These are phyloP conservation scores for Apistogramma diplotaenia DNA, from an alignment of 2,113 vertebrate genomes.

Conservation along the genomic window DNA sequence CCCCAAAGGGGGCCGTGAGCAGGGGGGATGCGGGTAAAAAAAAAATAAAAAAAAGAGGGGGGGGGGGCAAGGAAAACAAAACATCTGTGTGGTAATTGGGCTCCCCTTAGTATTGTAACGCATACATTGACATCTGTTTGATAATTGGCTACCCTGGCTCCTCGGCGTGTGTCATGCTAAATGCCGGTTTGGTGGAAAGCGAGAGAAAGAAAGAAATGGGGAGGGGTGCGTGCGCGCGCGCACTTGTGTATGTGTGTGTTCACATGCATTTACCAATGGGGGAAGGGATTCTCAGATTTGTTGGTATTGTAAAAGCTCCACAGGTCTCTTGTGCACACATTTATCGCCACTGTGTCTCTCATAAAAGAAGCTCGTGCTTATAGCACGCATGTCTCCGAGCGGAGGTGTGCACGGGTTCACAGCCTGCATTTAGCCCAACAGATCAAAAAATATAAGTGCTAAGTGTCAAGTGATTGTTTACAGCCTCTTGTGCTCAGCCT, in stretches of 20 bases:
- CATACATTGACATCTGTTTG: constrained; percentile 82
- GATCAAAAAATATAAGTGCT: constrained; percentile 59
- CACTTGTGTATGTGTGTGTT: neutral
- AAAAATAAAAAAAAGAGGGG: neutral
- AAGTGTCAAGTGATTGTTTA: constrained; percentile 71
- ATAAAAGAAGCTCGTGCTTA: constrained; percentile 25
- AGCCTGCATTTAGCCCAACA: constrained; percentile 51
- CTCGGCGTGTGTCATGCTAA: constrained; percentile 73
- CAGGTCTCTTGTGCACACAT: constrained; percentile 56
- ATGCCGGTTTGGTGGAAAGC: constrained; percentile 66
- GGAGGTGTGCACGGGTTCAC: constrained; percentile 46
- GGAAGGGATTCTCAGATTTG: constrained; percentile 45
- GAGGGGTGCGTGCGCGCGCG: neutral
- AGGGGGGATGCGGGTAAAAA: constrained; percentile 56
- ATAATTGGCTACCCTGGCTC: constrained; percentile 78
- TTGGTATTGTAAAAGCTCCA: constrained; percentile 53
- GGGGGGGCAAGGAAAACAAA: constrained; percentile 50
- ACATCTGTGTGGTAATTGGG: constrained; percentile 80
- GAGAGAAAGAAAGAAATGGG: constrained; percentile 35
- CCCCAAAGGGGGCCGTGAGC: constrained; percentile 53
- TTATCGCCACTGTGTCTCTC: constrained; percentile 39
- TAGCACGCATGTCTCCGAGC: neutral
- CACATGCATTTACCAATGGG: constrained; percentile 3
- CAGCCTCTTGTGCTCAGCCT: constrained; percentile 58
- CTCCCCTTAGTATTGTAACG: constrained; percentile 78